Conservation (phyloP, 2,888 invertebrate genomes). For the Polia nebulosa region DNA sequence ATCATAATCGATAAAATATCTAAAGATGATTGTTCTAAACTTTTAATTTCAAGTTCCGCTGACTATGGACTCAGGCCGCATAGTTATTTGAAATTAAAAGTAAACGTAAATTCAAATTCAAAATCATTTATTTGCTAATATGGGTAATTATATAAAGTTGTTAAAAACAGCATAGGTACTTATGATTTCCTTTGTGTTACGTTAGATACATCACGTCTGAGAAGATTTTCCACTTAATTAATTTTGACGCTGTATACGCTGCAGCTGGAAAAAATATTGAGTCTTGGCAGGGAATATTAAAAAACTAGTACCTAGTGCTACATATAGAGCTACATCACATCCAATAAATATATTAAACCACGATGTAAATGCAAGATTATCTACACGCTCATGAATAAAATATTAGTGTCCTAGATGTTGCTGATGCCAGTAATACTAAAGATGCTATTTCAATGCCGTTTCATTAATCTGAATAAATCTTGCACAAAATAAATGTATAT, state of each 20-base stretch:
- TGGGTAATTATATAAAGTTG: too few relatives aligned
- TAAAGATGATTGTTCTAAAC: too few relatives aligned
- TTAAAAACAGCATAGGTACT: too few relatives aligned
- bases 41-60: too few relatives aligned
- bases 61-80: too few relatives aligned
- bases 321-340: slow-evolving; percentile 19
- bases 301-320: slow-evolving; percentile 7
- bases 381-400: slow-evolving; percentile 46
- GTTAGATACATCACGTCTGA: neutral
- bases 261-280: neutral
- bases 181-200: too few relatives aligned
- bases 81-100: too few relatives aligned
- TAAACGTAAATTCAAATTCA: too few relatives aligned
- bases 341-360: slow-evolving; percentile 32
- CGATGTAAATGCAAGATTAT: slow-evolving; percentile 41
- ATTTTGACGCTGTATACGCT: neutral
- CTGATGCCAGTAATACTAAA: slow-evolving; percentile 46
- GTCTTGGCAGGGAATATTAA: neutral
- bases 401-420: slow-evolving; percentile 40
- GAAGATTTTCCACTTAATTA: neutral
- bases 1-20: neutral
- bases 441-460: slow-evolving; percentile 45
- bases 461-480: slow-evolving; percentile 35
- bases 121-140: too few relatives aligned
- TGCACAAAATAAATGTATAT: slow-evolving; percentile 4